Percentiles rank a stretch among this genome's conserved stretches.
Conservation (phyloP, 2,888 invertebrate genomes). For the Blastobasis adustella region DNA sequence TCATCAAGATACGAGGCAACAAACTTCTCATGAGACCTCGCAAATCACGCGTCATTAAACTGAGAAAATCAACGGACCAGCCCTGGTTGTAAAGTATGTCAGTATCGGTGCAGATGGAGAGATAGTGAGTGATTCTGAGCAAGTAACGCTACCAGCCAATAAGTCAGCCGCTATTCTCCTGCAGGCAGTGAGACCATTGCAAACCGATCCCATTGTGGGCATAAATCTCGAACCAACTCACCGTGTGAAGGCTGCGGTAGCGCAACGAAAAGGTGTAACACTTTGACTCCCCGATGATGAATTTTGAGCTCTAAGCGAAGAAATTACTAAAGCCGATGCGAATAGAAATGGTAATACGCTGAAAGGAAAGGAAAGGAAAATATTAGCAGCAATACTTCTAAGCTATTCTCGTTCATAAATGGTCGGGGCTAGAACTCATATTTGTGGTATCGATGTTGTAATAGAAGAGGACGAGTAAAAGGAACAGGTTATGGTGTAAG, state of each 20-base stretch:
- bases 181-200: slow-evolving; percentile 46
- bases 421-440: too few relatives aligned
- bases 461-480: slow-evolving; percentile 30
- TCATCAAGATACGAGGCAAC: slow-evolving; percentile 15
- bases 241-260: slow-evolving; percentile 36
- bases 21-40: slow-evolving; percentile 30
- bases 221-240: slow-evolving; percentile 48
- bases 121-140: slow-evolving; percentile 54
- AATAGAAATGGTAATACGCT: slow-evolving; percentile 25
- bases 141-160: slow-evolving; percentile 51
- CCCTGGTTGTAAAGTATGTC: slow-evolving; percentile 55
- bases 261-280: slow-evolving; percentile 31
- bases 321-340: slow-evolving; percentile 27
- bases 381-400: slow-evolving; percentile 1
- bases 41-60: slow-evolving; percentile 54
- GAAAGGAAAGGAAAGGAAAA: slow-evolving; percentile 25
- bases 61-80: slow-evolving; percentile 38
- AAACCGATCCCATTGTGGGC: slow-evolving; percentile 49
- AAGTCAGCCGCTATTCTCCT: slow-evolving; percentile 44
- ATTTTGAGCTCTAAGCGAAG: slow-evolving; percentile 35
- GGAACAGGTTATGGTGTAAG: slow-evolving; percentile 31
- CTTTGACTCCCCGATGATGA: slow-evolving; percentile 12
- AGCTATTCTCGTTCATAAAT: too few relatives aligned
- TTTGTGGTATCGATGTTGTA: slow-evolving; percentile 9
- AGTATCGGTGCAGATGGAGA: slow-evolving; percentile 49